Percentiles rank a stretch among this genome's conserved stretches.
These are phyloP conservation scores for Chondrilla cf. caribensis DNA, from an alignment of 37 sponge, comb jelly and placozoan species.

Conservation along the genomic window DNA sequence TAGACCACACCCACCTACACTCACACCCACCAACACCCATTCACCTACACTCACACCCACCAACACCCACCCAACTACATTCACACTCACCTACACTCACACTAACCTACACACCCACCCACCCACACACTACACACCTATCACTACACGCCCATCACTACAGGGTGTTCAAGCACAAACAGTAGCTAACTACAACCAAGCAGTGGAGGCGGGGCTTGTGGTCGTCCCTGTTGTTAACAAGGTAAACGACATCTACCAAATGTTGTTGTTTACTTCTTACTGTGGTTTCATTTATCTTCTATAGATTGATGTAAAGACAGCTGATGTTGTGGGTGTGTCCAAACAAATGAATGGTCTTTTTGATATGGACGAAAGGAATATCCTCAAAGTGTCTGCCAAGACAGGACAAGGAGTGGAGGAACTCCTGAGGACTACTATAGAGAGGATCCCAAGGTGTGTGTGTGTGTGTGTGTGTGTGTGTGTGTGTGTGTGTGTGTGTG, in stretches of 20 bases:
- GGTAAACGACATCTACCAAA: conserved; percentile 15
- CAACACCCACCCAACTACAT: not conserved
- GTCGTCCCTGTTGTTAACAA: conserved; percentile 93
- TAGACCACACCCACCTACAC: not conserved
- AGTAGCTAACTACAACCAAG: conserved; percentile 79
- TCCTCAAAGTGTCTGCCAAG: conserved; percentile 79
- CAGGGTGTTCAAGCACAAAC: conserved; percentile 98
- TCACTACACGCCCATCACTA: too few species aligned
- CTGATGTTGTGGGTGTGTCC: conserved; percentile 52
- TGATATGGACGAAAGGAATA: conserved; percentile 37
- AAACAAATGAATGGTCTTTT: conserved; percentile 64
- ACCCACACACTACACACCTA: too few species aligned
- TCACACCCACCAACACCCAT: not conserved
- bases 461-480: conserved; percentile 22
- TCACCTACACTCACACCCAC: not conserved
- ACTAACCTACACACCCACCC: not conserved
- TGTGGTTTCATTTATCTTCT: not conserved
- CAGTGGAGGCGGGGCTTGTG: conserved; percentile 69
- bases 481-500: conserved; percentile 19
- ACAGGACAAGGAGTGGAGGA: conserved; percentile 66
- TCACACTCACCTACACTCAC: not conserved
- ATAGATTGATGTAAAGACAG: conserved; percentile 70
- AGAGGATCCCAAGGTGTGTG: conserved; percentile 61
- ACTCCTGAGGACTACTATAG: conserved; percentile 57
- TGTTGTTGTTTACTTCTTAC: not conserved